Evolutionary conservation across 1,140 invertebrate species (phyloP).

Genomic region (Propsilocerus akamusi): DNA sequence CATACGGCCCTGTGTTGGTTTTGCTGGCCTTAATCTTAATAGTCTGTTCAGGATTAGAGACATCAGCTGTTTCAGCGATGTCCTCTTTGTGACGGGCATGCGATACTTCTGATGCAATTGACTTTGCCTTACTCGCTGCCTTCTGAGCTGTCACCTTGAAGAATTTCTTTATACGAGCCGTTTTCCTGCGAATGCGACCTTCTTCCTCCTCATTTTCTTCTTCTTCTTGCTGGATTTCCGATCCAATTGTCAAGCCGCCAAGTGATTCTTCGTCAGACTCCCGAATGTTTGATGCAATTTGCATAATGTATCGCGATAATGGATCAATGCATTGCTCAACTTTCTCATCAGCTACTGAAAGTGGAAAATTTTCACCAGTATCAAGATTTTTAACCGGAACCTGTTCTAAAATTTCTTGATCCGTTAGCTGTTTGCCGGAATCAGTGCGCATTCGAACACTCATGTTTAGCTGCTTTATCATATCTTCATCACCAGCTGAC

Average conservation of each 20-base stretch:
- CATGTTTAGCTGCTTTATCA: slow-evolving; percentile 48
- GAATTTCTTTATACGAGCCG: slow-evolving; percentile 60
- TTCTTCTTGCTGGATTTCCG: slow-evolving; percentile 32
- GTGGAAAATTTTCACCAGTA: slow-evolving; percentile 40
- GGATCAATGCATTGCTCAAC: slow-evolving; percentile 36
- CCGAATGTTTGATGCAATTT: slow-evolving; percentile 34
- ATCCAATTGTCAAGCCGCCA: slow-evolving; percentile 47
- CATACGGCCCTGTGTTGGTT: slow-evolving; percentile 89
- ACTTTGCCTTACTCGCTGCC: slow-evolving; percentile 79
- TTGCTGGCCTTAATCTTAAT: slow-evolving; percentile 87
- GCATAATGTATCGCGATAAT: slow-evolving; percentile 85
- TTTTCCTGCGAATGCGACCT: slow-evolving; percentile 29
- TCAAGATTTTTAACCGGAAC: slow-evolving; percentile 86
- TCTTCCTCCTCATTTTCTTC: slow-evolving; percentile 21
- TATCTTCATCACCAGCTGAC: slow-evolving; percentile 53
- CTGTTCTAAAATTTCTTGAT: slow-evolving; percentile 82
- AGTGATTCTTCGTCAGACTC: slow-evolving; percentile 73
- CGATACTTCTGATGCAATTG: slow-evolving; percentile 69
- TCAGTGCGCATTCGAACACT: slow-evolving; percentile 64
- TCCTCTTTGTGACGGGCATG: slow-evolving; percentile 72
- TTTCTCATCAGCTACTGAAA: slow-evolving; percentile 22
- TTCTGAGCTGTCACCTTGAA: slow-evolving; percentile 72
- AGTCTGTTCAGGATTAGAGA: slow-evolving; percentile 63
- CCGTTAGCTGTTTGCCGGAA: slow-evolving; percentile 64
- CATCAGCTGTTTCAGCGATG: slow-evolving; percentile 65